Conservation (phyloP, 1,140 invertebrate species). For the Agrypnia vestita region DNA sequence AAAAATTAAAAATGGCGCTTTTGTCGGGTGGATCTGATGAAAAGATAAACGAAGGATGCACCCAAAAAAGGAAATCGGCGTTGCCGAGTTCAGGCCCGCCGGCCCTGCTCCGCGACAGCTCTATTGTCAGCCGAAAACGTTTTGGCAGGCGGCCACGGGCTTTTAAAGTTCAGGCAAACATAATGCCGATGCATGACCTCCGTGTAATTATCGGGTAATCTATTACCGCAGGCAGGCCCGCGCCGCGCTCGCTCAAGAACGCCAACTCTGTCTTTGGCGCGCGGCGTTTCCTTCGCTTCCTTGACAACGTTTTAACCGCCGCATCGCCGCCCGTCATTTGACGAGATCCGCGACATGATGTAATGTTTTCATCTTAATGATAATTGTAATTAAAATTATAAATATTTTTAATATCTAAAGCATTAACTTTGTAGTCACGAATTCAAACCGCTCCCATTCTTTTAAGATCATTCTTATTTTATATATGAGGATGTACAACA, state of each 20-base stretch:
- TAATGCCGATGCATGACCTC: constrained; percentile 56
- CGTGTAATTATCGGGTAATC: constrained; percentile 60
- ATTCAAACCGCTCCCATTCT: neutral
- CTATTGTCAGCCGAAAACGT: constrained; percentile 53
- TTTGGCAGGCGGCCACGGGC: constrained; percentile 56
- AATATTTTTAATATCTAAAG: too few species aligned
- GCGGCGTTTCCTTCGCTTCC: neutral
- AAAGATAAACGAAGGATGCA: too few species aligned
- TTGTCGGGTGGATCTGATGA: too few species aligned
- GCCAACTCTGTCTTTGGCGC: neutral
- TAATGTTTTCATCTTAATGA: neutral
- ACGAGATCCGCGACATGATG: neutral
- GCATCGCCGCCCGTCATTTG: neutral
- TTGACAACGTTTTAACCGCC: neutral
- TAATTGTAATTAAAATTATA: neutral
- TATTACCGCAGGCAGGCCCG: constrained; percentile 48
- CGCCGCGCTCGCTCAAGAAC: neutral
- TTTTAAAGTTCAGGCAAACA: constrained; percentile 60
- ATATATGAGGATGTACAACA: too few species aligned
- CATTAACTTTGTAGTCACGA: too few species aligned
- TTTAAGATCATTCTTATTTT: too few species aligned
- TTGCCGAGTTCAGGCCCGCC: constrained; percentile 7
- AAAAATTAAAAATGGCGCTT: too few species aligned
- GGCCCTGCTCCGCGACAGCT: constrained; percentile 42
- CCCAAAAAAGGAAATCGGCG: neutral